A percentile compares a stretch with the other conserved stretches of the same genome.
These are phyloP conservation scores for Tragelaphus oryx DNA, from an alignment of 2,797 vertebrate genomes.

Conservation along the genomic window DNA sequence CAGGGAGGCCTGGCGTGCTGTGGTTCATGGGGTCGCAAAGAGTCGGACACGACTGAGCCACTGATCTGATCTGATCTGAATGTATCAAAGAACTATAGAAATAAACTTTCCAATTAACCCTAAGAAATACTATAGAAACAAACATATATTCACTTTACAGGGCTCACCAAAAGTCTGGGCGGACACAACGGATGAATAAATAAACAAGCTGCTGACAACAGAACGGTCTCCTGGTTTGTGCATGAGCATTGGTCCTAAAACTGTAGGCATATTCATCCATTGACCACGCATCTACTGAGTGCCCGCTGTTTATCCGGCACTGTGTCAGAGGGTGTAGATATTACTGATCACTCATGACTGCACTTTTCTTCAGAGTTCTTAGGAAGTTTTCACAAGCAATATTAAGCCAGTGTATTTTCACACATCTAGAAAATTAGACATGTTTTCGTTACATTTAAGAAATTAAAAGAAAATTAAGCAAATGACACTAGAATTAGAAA, in stretches of 20 bases:
- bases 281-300: background rate
- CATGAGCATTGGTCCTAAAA: background rate
- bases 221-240: background rate
- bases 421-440: conserved; percentile 34
- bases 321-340: background rate
- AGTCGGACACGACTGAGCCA: too few species aligned
- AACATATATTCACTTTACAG: background rate
- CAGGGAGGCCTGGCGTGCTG: too few species aligned
- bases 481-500: conserved; percentile 70
- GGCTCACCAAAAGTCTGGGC: background rate
- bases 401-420: conserved; percentile 43
- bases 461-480: conserved; percentile 67
- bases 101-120: conserved; percentile 3
- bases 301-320: background rate
- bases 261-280: background rate
- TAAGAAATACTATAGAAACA: conserved; percentile 18
- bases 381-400: conserved; percentile 21
- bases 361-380: background rate
- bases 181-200: background rate
- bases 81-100: conserved; percentile 29
- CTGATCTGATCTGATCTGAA: too few species aligned
- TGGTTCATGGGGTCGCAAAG: too few species aligned
- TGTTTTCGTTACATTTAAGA: conserved; percentile 46
- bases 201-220: background rate
- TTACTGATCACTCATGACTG: background rate